Conservation (phyloP, 2,888 invertebrate genomes). For the Isotomurus palustris region DNA sequence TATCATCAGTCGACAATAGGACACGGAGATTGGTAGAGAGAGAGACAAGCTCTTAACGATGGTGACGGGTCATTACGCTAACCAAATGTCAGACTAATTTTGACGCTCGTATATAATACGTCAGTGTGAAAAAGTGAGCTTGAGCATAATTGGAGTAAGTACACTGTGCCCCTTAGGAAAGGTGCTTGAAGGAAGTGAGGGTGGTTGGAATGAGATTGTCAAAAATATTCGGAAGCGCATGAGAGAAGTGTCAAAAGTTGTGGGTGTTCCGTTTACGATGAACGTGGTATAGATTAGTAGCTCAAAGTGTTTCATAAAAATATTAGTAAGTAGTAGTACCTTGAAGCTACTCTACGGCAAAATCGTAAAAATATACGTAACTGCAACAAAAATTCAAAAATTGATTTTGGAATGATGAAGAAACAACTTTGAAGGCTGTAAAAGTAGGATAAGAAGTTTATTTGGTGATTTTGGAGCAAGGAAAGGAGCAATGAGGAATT, state of each 20-base stretch:
- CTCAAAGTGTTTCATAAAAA: slow-evolving; percentile 8
- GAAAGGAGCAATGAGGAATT: not conserved
- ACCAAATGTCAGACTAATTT: no score
- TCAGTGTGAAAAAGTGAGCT: no score
- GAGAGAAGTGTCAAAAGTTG: not conserved
- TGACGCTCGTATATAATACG: no score
- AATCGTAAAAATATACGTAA: slow-evolving; percentile 23
- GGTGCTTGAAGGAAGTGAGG: no score
- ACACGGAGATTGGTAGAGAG: no score
- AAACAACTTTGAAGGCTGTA: slow-evolving; percentile 1
- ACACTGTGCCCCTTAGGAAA: no score
- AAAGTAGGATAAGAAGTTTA: no score
- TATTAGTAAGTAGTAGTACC: slow-evolving; percentile 4
- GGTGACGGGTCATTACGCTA: no score
- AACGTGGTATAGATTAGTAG: slow-evolving; percentile 7
- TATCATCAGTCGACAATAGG: no score
- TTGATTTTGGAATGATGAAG: slow-evolving; percentile 5
- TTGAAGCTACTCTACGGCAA: slow-evolving; percentile 21
- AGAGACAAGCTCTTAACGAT: no score
- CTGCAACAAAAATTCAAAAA: slow-evolving; percentile 19
- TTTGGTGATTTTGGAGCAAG: not conserved
- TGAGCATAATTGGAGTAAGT: no score
- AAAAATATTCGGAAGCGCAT: not conserved
- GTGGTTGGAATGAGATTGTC: no score
- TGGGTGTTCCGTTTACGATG: slow-evolving; percentile 7